phyloP scores from a whole-genome alignment of 2,113 vertebrate species.

The Sphyrna mokarran region DNA sequence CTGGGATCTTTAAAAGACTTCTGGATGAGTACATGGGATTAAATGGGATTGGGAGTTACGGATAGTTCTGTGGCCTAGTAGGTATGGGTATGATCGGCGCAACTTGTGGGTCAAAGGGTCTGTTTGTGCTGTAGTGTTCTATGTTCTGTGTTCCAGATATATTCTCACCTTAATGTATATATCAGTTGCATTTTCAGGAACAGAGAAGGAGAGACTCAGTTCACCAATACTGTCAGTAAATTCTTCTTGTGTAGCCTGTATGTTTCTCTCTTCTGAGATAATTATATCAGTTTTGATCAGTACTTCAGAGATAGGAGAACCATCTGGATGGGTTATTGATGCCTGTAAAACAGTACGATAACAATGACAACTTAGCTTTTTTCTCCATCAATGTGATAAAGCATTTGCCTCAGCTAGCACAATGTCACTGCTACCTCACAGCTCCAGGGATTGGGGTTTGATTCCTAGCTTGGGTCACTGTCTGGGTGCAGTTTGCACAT shows the following conservation, averaged over 20 bases:
- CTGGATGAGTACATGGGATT: too few relatives aligned
- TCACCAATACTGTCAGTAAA: not conserved
- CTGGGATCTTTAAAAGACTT: too few relatives aligned
- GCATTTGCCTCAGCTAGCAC: not conserved
- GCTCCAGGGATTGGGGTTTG: too few relatives aligned
- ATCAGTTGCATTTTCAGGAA: not conserved
- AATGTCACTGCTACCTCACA: too few relatives aligned
- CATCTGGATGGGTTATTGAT: not conserved
- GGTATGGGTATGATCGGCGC: too few relatives aligned
- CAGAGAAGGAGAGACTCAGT: not conserved
- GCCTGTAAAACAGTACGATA: not conserved
- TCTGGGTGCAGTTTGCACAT: too few relatives aligned
- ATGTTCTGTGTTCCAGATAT: too few relatives aligned
- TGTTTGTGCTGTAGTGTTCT: too few relatives aligned
- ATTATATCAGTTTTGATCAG: not conserved
- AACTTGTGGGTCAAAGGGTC: too few relatives aligned
- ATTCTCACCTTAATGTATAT: not conserved
- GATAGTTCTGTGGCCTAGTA: too few relatives aligned
- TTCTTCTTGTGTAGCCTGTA: not conserved
- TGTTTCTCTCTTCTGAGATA: not conserved
- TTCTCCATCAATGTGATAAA: not conserved
- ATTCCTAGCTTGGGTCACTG: too few relatives aligned
- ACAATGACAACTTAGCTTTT: not conserved
- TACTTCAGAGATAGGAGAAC: not conserved
- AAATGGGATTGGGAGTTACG: too few relatives aligned